phyloP scores from a whole-genome alignment of 2,888 invertebrate species.

The Lucinisca nassula region DNA sequence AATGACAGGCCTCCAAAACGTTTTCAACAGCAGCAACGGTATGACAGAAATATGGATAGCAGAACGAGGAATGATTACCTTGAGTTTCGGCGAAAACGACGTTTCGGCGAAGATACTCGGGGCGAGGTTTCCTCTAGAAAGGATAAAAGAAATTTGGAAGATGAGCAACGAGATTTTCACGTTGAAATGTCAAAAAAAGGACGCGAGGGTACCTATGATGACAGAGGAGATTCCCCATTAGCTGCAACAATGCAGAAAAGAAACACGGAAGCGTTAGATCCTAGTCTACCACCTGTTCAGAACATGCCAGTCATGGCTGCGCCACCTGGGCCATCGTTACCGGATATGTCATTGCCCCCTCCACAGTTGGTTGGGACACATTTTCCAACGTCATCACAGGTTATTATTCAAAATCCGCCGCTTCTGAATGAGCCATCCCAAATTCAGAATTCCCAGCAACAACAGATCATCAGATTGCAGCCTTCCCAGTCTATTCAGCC shows the following conservation, averaged over 20 bases:
- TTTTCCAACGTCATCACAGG: not conserved
- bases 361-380: not conserved
- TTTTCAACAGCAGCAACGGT: too few species aligned
- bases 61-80: too few species aligned
- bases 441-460: not conserved
- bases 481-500: not conserved
- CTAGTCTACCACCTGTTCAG: slow-evolving; percentile 57
- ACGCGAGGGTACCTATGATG: too few species aligned
- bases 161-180: too few species aligned
- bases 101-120: too few species aligned
- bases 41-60: too few species aligned
- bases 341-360: slow-evolving; percentile 64
- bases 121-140: too few species aligned
- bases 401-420: not conserved
- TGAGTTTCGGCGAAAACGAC: too few species aligned
- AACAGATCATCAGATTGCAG: not conserved
- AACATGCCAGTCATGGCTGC: slow-evolving; percentile 38
- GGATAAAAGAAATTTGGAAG: too few species aligned
- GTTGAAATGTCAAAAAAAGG: too few species aligned
- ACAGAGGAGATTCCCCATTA: too few species aligned
- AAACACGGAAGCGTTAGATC: slow-evolving; percentile 30
- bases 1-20: not conserved
- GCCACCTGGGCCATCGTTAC: not conserved
- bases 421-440: not conserved
- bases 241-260: too few species aligned